Evolutionary conservation across 2,888 invertebrate species (phyloP).

Genomic region (Pelosia muscerda): DNA sequence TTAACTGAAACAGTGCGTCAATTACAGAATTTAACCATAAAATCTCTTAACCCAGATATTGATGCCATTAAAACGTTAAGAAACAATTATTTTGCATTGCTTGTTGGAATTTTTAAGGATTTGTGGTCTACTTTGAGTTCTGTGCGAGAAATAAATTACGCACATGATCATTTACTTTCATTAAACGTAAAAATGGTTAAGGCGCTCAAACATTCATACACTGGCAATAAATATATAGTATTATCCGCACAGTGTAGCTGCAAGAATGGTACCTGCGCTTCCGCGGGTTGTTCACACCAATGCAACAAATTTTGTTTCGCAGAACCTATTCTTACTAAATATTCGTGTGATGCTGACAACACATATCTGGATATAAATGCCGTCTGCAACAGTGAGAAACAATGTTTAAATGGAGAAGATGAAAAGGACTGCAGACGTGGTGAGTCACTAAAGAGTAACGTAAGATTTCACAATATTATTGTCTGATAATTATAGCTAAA

Average conservation of each 20-base stretch:
- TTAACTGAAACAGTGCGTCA: conserved; percentile 43
- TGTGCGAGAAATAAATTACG: conserved; percentile 52
- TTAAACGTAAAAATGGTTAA: conserved; percentile 63
- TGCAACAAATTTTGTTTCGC: conserved; percentile 68
- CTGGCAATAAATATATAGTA: conserved; percentile 58
- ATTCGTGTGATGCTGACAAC: conserved; percentile 54
- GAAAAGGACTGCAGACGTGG: conserved; percentile 68
- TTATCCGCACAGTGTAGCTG: conserved; percentile 64
- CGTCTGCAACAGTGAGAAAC: conserved; percentile 65
- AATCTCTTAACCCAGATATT: conserved; percentile 41
- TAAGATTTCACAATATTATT: neutral
- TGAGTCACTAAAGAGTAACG: conserved; percentile 31
- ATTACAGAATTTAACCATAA: conserved; percentile 55
- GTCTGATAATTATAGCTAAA: neutral
- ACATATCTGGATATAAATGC: conserved; percentile 56
- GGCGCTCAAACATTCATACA: conserved; percentile 68
- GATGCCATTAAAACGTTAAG: conserved; percentile 54
- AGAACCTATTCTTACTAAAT: conserved; percentile 62
- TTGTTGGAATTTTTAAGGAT: conserved; percentile 63
- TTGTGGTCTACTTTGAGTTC: conserved; percentile 39
- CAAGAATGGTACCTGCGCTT: conserved; percentile 57
- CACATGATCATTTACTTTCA: conserved; percentile 59
- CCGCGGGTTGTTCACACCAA: conserved; percentile 57
- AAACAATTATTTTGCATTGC: conserved; percentile 57
- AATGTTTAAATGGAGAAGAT: conserved; percentile 71